Conservation (phyloP, 2,888 invertebrate species). For the Dusona sp. region DNA sequence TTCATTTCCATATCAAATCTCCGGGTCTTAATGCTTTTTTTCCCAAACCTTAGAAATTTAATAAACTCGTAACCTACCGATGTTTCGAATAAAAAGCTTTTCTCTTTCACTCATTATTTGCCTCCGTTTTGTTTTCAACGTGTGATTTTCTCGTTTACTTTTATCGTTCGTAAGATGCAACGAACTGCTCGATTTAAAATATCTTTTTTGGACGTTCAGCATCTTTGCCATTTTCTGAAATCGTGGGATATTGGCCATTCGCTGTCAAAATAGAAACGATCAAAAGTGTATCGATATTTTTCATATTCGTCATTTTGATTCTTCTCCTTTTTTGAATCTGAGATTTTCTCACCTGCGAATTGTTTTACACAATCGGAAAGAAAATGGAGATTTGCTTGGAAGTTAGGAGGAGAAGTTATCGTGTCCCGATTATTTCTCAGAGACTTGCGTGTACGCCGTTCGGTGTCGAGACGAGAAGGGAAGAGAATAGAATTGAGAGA, state of each 20-base stretch:
- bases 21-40: no score
- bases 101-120: background rate
- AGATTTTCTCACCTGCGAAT: background rate
- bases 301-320: background rate
- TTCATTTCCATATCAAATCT: no score
- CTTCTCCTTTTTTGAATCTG: background rate
- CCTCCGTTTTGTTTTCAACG: background rate
- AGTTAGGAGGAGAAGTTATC: slow-evolving; percentile 32
- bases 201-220: background rate
- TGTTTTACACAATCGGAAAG: background rate
- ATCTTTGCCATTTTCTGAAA: background rate
- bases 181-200: background rate
- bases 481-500: slow-evolving; percentile 14
- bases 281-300: background rate
- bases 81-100: background rate
- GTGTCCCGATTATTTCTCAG: slow-evolving; percentile 59
- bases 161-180: no score
- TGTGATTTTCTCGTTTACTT: background rate
- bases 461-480: slow-evolving; percentile 43
- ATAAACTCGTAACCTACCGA: background rate
- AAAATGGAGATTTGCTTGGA: background rate
- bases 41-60: background rate
- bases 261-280: background rate
- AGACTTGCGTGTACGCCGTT: slow-evolving; percentile 57
- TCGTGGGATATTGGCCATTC: background rate